phyloP scores from a whole-genome alignment of 2,113 vertebrate species.

The Rostratula benghalensis region DNA sequence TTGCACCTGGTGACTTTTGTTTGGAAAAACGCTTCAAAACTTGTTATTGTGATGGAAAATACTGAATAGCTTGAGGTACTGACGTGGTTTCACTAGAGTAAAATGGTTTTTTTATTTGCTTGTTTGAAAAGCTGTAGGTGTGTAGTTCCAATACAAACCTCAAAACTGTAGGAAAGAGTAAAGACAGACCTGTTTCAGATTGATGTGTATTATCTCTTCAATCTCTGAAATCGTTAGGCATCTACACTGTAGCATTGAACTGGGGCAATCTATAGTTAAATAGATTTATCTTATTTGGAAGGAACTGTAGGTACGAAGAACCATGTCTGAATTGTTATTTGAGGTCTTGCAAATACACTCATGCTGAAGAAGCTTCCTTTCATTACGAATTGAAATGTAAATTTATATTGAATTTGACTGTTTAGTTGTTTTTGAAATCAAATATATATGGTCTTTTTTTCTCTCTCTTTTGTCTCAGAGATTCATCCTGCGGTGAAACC shows the following conservation, averaged over 20 bases:
- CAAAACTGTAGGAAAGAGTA: neutral
- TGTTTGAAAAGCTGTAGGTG: neutral
- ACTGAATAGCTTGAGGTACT: neutral
- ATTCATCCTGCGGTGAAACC: conserved; percentile 87
- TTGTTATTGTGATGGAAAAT: neutral
- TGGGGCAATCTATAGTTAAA: neutral
- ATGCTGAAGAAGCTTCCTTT: neutral
- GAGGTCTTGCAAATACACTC: neutral
- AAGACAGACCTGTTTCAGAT: neutral
- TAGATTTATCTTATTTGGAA: neutral
- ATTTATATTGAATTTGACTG: neutral
- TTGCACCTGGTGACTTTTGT: neutral
- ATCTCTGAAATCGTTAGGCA: neutral
- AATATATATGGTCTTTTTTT: neutral
- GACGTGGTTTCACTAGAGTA: neutral
- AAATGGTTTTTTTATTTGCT: neutral
- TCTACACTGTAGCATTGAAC: neutral
- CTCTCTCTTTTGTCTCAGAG: conserved; percentile 75
- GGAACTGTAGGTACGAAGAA: neutral
- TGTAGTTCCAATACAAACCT: neutral
- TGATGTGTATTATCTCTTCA: neutral
- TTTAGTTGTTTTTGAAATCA: neutral
- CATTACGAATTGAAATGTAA: conserved; percentile 12
- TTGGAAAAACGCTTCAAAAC: neutral
- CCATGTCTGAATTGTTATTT: conserved; percentile 15